A percentile compares a stretch with the other conserved stretches of the same genome.
Evolutionary conservation across 2,113 vertebrate species (phyloP).

Genomic region (Manacus vitellinus): DNA sequence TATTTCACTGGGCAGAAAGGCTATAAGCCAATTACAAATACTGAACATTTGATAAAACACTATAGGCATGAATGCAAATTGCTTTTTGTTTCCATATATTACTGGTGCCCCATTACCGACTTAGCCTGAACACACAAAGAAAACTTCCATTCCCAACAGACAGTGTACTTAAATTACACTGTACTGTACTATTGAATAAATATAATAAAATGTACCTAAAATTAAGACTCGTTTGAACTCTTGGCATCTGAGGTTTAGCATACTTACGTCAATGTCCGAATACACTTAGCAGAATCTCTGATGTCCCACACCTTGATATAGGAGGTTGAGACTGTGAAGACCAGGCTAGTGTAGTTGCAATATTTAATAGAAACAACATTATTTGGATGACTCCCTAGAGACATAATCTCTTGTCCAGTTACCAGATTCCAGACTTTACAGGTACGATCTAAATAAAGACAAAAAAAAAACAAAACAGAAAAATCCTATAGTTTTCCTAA

Average conservation of each 20-base stretch:
- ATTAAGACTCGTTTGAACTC: background rate
- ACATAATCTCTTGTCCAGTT: slow-evolving; percentile 99
- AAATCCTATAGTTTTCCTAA: background rate
- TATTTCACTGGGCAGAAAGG: background rate
- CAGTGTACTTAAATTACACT: background rate
- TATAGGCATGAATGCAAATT: background rate
- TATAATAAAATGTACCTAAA: background rate
- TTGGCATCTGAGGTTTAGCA: background rate
- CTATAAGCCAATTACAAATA: background rate
- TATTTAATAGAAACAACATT: slow-evolving; percentile 94
- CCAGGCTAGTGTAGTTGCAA: slow-evolving; percentile 90
- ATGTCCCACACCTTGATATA: slow-evolving; percentile 99
- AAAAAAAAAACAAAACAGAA: background rate
- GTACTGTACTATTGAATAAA: background rate
- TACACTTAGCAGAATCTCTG: slow-evolving; percentile 94
- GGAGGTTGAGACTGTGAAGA: slow-evolving; percentile 93
- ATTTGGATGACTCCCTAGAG: slow-evolving; percentile 84
- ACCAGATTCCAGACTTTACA: slow-evolving; percentile 99
- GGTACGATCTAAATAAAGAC: slow-evolving; percentile 84
- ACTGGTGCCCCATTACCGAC: background rate
- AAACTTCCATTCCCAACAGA: background rate
- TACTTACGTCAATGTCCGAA: slow-evolving; percentile 92
- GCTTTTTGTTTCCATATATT: background rate
- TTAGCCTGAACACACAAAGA: background rate
- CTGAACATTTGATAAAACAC: background rate